Evolutionary conservation across 2,888 invertebrate species (phyloP), one percentile per base, ranked within the genome.

Genomic region (Stramonita haemastoma): DNA sequence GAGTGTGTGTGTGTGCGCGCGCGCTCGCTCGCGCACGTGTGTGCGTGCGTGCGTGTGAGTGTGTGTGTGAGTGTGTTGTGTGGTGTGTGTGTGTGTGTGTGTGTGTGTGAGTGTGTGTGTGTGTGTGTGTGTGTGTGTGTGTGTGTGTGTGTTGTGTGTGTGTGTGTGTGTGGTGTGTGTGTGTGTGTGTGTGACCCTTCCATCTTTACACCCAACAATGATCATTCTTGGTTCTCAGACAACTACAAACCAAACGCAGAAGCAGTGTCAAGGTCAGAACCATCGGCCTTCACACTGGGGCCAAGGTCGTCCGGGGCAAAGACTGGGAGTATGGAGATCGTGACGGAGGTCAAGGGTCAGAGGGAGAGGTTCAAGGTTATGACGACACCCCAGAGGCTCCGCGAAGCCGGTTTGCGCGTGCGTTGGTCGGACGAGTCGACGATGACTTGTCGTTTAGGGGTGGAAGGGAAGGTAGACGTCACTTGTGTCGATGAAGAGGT

Each of bases 381-480:
- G 84, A 88, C 6, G 22, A 83, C 22, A 66, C 36, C 6, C 34
- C 57, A 11, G 60, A 77, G n/a, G 32, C 88, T 26, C 19, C 46
- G 57, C 86, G 90, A 32, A 90, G 86, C 34, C 22, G 87, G 87
- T 2, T 70, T 85, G 4, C 32, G 66, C 22, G 90, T 91, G 46
- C 84, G 79, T 19, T 91, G 91, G 91, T 32, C 29, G 17, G 89
- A 79, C 57, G 90, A 89, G 6, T 11, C 5, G 17, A 36, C 79
- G n/a, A 46, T 81, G 57, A 60, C 56, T 36, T 91, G 86, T 81
- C 87, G 91, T 22, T 19, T 91, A 17, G 91, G 89, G 13, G 32
- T 77, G 34, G 73, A 77, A 19, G 91, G 91, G 11, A 89, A 90
- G 57, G 89, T 90, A 32, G 91, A 91, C 77, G 29, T 91, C 22